Percentiles rank a stretch among this genome's conserved stretches.
Evolutionary conservation across 1,140 invertebrate genomes (phyloP).

Genomic region (Drosophila persimilis): DNA sequence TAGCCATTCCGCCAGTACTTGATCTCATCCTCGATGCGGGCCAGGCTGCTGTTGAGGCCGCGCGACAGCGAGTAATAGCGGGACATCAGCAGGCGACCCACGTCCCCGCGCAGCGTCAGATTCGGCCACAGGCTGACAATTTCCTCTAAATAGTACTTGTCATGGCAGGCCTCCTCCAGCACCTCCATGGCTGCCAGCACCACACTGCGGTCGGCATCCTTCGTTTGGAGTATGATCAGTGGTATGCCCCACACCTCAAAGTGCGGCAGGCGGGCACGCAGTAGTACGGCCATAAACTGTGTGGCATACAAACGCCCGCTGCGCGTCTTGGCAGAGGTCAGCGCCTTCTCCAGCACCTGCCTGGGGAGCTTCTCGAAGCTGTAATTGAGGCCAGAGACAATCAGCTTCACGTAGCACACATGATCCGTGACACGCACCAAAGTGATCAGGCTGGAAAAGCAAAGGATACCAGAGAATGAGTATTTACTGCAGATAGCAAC

Average conservation of each 20-base stretch:
- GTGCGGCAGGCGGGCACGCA: constrained; percentile 88
- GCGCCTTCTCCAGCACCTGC: constrained; percentile 89
- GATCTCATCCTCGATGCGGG: constrained; percentile 88
- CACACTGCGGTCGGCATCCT: constrained; percentile 90
- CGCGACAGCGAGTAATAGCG: constrained; percentile 90
- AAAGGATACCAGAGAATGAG: neutral
- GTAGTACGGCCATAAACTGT: constrained; percentile 92
- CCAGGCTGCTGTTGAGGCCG: constrained; percentile 88
- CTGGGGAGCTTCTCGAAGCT: constrained; percentile 88
- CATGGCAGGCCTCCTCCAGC: constrained; percentile 96
- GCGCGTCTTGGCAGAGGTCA: constrained; percentile 85
- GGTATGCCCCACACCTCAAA: constrained; percentile 93
- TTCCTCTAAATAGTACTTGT: constrained; percentile 90
- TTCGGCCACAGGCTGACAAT: constrained; percentile 89
- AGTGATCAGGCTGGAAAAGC: constrained; percentile 87
- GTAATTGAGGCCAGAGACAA: constrained; percentile 95
- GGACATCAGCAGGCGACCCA: constrained; percentile 91
- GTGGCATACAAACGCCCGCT: constrained; percentile 94
- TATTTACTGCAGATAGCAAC: too few species aligned
- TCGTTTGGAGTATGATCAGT: constrained; percentile 91
- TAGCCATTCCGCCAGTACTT: constrained; percentile 90
- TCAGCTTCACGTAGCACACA: constrained; percentile 96
- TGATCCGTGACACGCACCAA: constrained; percentile 92
- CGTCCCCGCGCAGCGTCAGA: constrained; percentile 91
- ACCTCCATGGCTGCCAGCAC: constrained; percentile 90